A percentile compares a stretch with the other conserved stretches of the same genome.
phyloP scores from a whole-genome alignment of 2,888 invertebrate species.

The Acrobasis repandana region DNA sequence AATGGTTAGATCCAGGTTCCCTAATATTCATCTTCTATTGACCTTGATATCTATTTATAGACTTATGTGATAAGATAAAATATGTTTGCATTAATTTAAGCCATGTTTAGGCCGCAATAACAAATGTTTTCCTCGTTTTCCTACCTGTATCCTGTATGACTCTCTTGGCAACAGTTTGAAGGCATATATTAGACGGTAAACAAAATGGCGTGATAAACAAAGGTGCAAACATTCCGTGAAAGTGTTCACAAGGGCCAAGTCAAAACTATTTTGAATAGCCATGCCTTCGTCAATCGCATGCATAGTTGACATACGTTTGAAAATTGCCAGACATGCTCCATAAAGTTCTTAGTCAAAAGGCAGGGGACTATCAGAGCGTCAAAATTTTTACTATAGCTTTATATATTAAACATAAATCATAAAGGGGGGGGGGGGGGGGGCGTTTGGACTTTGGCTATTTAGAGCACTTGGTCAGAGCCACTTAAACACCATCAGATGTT shows the following conservation, averaged over 20 bases:
- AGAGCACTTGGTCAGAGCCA: too few relatives aligned
- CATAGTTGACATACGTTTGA: constrained; percentile 21
- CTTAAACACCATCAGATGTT: too few relatives aligned
- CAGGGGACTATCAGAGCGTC: too few relatives aligned
- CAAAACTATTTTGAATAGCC: not conserved
- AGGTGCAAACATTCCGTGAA: constrained; percentile 12
- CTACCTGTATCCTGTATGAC: not conserved
- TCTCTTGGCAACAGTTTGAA: not conserved
- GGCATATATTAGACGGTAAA: not conserved
- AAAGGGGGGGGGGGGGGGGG: too few relatives aligned
- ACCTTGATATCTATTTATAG: not conserved
- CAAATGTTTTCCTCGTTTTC: not conserved
- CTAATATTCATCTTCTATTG: not conserved
- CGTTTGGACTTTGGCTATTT: too few relatives aligned
- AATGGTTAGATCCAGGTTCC: too few relatives aligned
- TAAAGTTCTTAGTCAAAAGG: too few relatives aligned
- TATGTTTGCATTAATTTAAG: not conserved
- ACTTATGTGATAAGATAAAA: not conserved
- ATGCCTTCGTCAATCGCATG: constrained; percentile 28
- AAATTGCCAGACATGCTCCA: constrained; percentile 18
- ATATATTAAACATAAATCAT: too few relatives aligned
- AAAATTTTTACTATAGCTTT: too few relatives aligned
- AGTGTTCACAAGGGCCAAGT: constrained; percentile 5
- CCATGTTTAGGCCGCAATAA: too few relatives aligned
- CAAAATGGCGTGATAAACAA: constrained; percentile 9